Base-by-base conservation (phyloP, 2,797 vertebrate genomes). In the Liasis olivaceus region DNA sequence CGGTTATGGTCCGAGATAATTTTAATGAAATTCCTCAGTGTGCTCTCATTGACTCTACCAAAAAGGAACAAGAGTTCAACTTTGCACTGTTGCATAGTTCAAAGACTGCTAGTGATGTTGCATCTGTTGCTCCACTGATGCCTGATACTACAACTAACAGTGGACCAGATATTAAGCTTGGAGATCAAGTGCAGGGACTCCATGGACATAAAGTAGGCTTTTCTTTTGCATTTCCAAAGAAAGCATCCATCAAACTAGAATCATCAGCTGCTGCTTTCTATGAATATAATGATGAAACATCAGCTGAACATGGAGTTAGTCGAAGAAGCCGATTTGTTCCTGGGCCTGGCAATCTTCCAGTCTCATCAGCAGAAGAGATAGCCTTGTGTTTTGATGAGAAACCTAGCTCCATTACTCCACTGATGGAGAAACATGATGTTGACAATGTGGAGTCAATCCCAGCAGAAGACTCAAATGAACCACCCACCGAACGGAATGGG, bases 161-260 rank as follows among this genome's bases (percentile, higher is more conserved):
- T 7, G 97, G 96, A 60, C 88, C 93, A 0, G 90, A 97, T n/a
- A 3, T 94, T 2, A 97, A 96, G 92, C 77, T 93, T 56, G 97
- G 98, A 86, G 97, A 98, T 93, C 97, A 97, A 90, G 91, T 96
- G 51, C 96, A 97, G 58, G 97, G 98, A 94, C 93, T 95, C 81
- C 96, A 97, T 63, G 96, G 97, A 91, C 98, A 98, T 47, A 98
- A 97, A 95, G 96, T 98, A 9, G 98, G 98, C 1, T 98, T 99
- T 96, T 99, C 98, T 91, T 98, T 99, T 95, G 98, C 98, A 90
- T 98, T 99, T 96, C 98, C 98, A 24, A 99, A 98, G 97, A 98
- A 98, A 97, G 98, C 98, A 12, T 97, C 96, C 0, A 89, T 98
- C 93, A 98, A 98, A 90, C 97, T 99, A 88, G 98, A 99, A 95